These are phyloP conservation scores for Pseudococcus viburni DNA, from an alignment of 2,888 invertebrate species.

Conservation along the genomic window DNA sequence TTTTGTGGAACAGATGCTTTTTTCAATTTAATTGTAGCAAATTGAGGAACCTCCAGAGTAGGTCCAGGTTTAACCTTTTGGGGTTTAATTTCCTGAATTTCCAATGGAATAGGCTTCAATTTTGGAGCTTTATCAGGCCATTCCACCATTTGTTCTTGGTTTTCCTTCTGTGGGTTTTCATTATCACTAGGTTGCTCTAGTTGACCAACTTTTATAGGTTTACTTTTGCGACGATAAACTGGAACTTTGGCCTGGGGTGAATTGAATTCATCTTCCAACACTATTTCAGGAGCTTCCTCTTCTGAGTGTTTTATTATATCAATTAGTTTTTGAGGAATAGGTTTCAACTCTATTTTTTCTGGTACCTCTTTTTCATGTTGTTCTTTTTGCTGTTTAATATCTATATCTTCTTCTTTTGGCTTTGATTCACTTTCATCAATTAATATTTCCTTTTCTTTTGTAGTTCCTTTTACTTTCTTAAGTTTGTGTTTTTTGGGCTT, in stretches of 20 bases:
- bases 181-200: background rate
- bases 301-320: constrained; percentile 68
- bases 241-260: background rate
- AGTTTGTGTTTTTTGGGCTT: too few relatives aligned
- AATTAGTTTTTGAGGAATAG: constrained; percentile 67
- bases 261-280: background rate
- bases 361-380: too few relatives aligned
- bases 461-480: too few relatives aligned
- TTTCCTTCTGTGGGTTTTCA: background rate
- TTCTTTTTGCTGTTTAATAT: too few relatives aligned
- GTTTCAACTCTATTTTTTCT: too few relatives aligned
- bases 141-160: background rate
- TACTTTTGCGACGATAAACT: constrained; percentile 19
- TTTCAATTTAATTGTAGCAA: constrained; percentile 75
- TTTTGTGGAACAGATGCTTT: constrained; percentile 73
- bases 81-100: constrained; percentile 67
- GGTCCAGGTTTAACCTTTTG: constrained; percentile 69
- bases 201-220: background rate
- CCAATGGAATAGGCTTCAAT: constrained; percentile 55
- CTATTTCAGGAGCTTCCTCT: constrained; percentile 68
- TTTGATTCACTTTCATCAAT: too few relatives aligned
- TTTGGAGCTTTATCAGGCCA: constrained; percentile 52
- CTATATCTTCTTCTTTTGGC: too few relatives aligned
- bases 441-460: too few relatives aligned
- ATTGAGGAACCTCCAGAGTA: constrained; percentile 74